Evolutionary conservation across 2,797 vertebrate genomes (phyloP), one percentile per base, ranked within the genome.

Genomic region (Clarias fuscus): DNA sequence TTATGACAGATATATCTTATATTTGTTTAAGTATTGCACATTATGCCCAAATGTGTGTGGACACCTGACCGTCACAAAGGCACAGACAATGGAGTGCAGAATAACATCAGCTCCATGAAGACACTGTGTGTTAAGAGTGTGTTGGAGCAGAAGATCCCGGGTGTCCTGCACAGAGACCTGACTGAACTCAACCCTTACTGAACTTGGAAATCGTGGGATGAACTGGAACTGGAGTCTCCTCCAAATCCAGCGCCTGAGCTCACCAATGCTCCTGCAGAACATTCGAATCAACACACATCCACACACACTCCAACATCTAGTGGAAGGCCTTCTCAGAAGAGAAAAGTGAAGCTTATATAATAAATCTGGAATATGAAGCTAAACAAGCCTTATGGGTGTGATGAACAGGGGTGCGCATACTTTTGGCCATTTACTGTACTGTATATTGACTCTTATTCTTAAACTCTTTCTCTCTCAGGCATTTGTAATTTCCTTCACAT

Each of bases 401-500:
- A 37, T 62, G 27, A 15, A 14, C 33, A 37, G 77, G 10, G 22
- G 77, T 62, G 10, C 11, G 24, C 58, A 62, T 15, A 40, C 20
- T 3, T 62, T n/a, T 62, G 20, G 5, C 17, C 17, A 33, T 77
- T 5, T 13, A 10, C 8, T n/a, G 20, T 17, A 40, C 4, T 17
- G 20, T n/a, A 40, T n/a, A 64, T 4, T 71, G 4, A 43, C 7
- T 33, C 53, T 17, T 59, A 22, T 43, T 81, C 64, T 84, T 22
- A 72, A 37, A 79, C 86, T 68, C 72, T 85, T 64, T 89, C 2
- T 87, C 89, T 90, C 77, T 75, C 91, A 99, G 98, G 98, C 98
- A n/a, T 99, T 99, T 91, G 98, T 99, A 91, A 99, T 99, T 86
- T 97, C 98, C 72, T 95, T 99, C 93, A 99, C 98, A 1, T 99